A percentile compares a stretch with the other conserved stretches of the same genome.
phyloP scores from a whole-genome alignment of 2,797 vertebrate species.

The Esox lucius region DNA sequence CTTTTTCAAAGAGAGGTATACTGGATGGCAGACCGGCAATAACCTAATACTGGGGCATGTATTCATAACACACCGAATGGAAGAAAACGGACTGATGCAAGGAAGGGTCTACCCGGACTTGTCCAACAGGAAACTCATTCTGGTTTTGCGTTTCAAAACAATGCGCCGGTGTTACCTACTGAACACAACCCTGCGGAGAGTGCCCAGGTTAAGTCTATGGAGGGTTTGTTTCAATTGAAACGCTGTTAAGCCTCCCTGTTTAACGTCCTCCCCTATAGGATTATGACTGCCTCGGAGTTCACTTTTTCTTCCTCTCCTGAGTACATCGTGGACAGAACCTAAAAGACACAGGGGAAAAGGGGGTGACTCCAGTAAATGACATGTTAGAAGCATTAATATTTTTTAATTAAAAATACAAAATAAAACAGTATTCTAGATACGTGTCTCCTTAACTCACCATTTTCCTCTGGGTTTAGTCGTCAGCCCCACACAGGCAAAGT shows the following conservation, averaged over 20 bases:
- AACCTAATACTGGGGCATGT: neutral
- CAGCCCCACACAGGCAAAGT: slow-evolving; percentile 88
- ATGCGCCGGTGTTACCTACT: neutral
- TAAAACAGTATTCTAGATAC: slow-evolving; percentile 3
- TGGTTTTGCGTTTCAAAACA: neutral
- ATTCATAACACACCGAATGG: neutral
- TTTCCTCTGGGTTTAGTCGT: slow-evolving; percentile 89
- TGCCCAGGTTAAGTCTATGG: neutral
- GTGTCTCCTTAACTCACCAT: slow-evolving; percentile 74
- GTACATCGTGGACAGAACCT: slow-evolving; percentile 56
- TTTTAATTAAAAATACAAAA: neutral
- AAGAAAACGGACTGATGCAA: neutral
- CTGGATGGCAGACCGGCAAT: neutral
- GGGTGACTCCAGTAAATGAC: neutral
- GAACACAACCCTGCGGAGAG: neutral
- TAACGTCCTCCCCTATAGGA: slow-evolving; percentile 15
- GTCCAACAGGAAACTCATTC: neutral
- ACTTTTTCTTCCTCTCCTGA: slow-evolving; percentile 61
- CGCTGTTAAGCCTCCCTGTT: neutral
- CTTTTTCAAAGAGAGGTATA: slow-evolving; percentile 1
- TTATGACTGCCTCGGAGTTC: slow-evolving; percentile 24
- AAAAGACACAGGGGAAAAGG: slow-evolving; percentile 3
- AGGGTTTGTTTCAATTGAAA: neutral
- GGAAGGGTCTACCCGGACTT: neutral
- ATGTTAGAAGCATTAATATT: neutral